Base-by-base conservation (phyloP, 2,888 invertebrate species). In the Harpalus rufipes region DNA sequence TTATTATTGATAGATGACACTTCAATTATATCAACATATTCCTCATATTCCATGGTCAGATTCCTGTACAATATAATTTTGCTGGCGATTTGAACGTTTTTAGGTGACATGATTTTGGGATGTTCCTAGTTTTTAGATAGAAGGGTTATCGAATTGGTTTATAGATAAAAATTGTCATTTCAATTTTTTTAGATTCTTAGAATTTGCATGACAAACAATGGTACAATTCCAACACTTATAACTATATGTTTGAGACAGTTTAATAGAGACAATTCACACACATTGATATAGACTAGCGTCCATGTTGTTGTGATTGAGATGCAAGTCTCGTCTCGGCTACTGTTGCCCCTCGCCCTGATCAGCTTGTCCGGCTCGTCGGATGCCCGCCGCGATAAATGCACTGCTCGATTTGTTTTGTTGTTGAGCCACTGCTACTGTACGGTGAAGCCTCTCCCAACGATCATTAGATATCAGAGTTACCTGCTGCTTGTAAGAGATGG, bases 361-460 rank as follows among this genome's bases (percentile, higher is more conserved):
- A 25, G 21, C 56, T 25, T 41, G 12, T 32, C 72, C 56, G 68
- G 68, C 25, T 61, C 14, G 16, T 14, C 51, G 84, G 78, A 84
- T 84, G 84, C 63, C 63, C 63, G 84, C 65, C 63, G 65, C 90
- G 90, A 90, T 90, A 90, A 90, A 90, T 90, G 90, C 90, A 89
- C 88, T 89, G 88, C 89, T 89, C 88, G 89, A 88, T 89, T 89
- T 89, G 89, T 90, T 88, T 90, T 88, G 89, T 89, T 89, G 89
- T 88, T 74, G 41, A 68, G 68, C 68, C 68, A 68, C 14, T 39
- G 68, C 68, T 25, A 68, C 25, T 18, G 25, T n/a, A 39, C 44
- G n/a, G 65, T 10, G 32, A 14, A 7, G 72, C 72, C 72, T 74
- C 72, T 74, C 72, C 72, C 72, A 74, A 41, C 18, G 72, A 74